Evolutionary conservation across 2,888 invertebrate genomes (phyloP).

Genomic region (Tachina lurida): DNA sequence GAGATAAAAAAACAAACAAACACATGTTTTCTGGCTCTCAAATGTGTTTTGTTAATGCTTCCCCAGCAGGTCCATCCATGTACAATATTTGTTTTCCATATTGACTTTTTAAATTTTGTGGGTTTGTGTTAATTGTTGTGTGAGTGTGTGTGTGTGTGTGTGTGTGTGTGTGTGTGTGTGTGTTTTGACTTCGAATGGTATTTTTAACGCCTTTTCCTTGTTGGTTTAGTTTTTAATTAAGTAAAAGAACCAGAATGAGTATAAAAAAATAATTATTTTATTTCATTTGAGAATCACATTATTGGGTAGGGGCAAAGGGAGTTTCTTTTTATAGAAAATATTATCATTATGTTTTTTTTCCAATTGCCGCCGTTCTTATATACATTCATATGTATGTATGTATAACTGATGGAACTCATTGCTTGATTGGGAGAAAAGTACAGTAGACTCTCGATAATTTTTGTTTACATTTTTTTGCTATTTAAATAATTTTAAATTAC

Average conservation of each 20-base stretch:
- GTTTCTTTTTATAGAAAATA: not conserved
- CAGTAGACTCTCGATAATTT: too few species aligned
- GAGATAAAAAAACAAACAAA: not conserved
- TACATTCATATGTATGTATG: too few species aligned
- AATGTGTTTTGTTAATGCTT: conserved; percentile 2
- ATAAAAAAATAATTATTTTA: not conserved
- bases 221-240: conserved; percentile 65
- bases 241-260: not conserved
- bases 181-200: conserved; percentile 29
- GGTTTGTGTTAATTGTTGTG: conserved; percentile 6
- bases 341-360: too few species aligned
- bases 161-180: not conserved
- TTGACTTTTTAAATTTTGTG: conserved; percentile 21
- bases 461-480: too few species aligned
- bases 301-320: not conserved
- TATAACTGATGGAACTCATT: too few species aligned
- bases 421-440: too few species aligned
- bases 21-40: not conserved
- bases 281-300: not conserved
- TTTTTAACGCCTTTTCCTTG: conserved; percentile 70
- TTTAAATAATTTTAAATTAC: too few species aligned
- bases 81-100: conserved; percentile 25
- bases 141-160: not conserved
- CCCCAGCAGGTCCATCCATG: not conserved
- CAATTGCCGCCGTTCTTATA: too few species aligned